phyloP scores from a whole-genome alignment of 2,888 invertebrate species.

The Acanthacorydalis orientalis region DNA sequence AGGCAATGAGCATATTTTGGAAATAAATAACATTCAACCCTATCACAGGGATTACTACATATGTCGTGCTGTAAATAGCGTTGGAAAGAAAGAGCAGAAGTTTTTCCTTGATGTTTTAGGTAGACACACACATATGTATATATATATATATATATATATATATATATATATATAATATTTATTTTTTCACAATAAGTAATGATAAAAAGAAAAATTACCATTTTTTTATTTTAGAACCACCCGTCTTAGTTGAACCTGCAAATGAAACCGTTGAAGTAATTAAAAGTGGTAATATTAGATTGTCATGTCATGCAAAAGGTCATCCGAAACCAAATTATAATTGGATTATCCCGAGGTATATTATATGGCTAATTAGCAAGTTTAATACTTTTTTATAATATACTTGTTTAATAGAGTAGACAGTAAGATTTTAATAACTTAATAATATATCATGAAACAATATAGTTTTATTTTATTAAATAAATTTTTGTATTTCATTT shows the following conservation, averaged over 20 bases:
- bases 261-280: constrained; percentile 11
- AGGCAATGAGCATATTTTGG: constrained; percentile 11
- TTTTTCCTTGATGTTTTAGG: constrained; percentile 15
- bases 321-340: constrained; percentile 14
- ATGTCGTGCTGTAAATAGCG: constrained; percentile 25
- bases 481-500: no score
- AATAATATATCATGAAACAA: no score
- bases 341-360: constrained; percentile 11
- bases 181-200: no score
- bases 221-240: constrained; percentile 11
- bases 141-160: not conserved
- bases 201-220: no score
- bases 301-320: constrained; percentile 21
- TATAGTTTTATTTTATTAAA: no score
- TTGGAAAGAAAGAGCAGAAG: constrained; percentile 17
- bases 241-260: constrained; percentile 11
- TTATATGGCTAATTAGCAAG: not conserved
- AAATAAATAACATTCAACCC: constrained; percentile 19
- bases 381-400: not conserved
- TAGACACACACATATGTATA: constrained; percentile 6
- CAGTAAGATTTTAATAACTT: no score
- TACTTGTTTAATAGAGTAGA: no score
- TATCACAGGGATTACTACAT: constrained; percentile 26
- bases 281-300: constrained; percentile 13
- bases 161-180: no score